Percentiles rank a stretch among this genome's conserved stretches.
These are phyloP conservation scores for Pseudococcus longispinus DNA, from an alignment of 2,888 invertebrate genomes.

Conservation along the genomic window DNA sequence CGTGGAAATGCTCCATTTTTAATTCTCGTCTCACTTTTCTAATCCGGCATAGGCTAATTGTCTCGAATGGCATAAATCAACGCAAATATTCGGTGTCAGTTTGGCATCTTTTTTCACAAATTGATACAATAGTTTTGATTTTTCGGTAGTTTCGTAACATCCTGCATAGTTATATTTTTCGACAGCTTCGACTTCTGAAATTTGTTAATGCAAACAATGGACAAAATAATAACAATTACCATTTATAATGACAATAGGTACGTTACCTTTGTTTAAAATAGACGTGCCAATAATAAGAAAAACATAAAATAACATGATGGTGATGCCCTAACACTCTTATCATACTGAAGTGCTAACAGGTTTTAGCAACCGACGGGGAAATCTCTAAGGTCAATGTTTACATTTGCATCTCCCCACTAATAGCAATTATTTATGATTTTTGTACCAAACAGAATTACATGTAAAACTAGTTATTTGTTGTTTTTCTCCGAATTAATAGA, in stretches of 20 bases:
- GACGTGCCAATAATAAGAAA: background rate
- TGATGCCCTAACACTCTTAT: background rate
- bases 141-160: background rate
- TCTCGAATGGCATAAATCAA: background rate
- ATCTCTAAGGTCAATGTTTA: slow-evolving; percentile 27
- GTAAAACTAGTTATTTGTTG: slow-evolving; percentile 7
- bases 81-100: background rate
- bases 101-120: background rate
- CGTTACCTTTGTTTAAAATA: background rate
- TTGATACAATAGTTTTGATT: background rate
- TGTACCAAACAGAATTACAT: background rate
- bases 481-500: slow-evolving; percentile 24
- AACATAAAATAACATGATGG: background rate
- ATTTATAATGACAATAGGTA: background rate
- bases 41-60: slow-evolving; percentile 35
- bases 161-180: slow-evolving; percentile 4
- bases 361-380: background rate
- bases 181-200: slow-evolving; percentile 9
- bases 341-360: slow-evolving; percentile 18
- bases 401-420: slow-evolving; percentile 18
- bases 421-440: background rate
- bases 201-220: background rate
- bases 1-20: background rate
- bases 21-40: slow-evolving; percentile 25
- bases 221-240: background rate